phyloP scores from a whole-genome alignment of 1,140 invertebrate species.

The Drosophila pallidifrons region DNA sequence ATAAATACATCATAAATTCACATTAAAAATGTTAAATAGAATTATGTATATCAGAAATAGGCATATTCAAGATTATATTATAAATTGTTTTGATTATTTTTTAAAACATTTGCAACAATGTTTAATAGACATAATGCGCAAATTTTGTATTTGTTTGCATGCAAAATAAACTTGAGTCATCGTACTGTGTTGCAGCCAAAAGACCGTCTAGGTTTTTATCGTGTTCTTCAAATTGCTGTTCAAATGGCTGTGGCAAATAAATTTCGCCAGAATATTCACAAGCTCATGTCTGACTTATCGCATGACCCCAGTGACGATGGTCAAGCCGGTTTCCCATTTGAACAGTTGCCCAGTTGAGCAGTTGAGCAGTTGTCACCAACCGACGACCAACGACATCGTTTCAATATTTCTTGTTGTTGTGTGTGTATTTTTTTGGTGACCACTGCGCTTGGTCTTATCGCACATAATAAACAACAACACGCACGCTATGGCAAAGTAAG shows the following conservation, averaged over 20 bases:
- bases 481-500: constrained; percentile 52
- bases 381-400: constrained; percentile 50
- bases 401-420: constrained; percentile 59
- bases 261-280: constrained; percentile 48
- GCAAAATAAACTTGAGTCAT: too few species aligned
- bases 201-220: constrained; percentile 9
- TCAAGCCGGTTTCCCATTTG: constrained; percentile 62
- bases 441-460: constrained; percentile 71
- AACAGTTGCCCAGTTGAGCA: constrained; percentile 10
- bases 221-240: constrained; percentile 20
- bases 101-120: too few species aligned
- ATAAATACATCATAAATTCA: too few species aligned
- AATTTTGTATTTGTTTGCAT: too few species aligned
- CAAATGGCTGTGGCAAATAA: constrained; percentile 28
- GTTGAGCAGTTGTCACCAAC: constrained; percentile 14
- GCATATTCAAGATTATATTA: too few species aligned
- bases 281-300: constrained; percentile 20
- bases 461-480: constrained; percentile 79
- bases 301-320: constrained; percentile 56
- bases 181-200: neutral
- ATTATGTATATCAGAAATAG: too few species aligned
- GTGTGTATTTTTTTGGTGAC: constrained; percentile 48
- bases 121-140: too few species aligned
- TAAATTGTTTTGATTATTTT: too few species aligned
- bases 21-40: too few species aligned